phyloP scores from a whole-genome alignment of 1,140 invertebrate species.

The Drosophila truncata region DNA sequence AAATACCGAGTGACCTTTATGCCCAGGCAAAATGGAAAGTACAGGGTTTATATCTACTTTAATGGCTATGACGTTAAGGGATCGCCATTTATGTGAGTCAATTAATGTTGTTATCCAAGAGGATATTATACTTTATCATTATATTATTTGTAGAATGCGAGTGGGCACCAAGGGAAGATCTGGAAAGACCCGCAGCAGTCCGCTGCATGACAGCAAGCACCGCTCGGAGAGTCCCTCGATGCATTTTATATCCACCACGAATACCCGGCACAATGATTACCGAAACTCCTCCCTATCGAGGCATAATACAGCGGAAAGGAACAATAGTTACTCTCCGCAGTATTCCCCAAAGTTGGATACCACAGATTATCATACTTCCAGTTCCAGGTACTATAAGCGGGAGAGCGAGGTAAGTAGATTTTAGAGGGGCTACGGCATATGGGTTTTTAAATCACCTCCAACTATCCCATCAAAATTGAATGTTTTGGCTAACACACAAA shows the following conservation, averaged over 20 bases:
- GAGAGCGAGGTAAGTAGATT: constrained; percentile 80
- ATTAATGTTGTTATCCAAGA: too few species aligned
- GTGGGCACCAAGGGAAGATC: constrained; percentile 89
- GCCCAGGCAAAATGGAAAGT: constrained; percentile 95
- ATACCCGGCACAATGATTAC: constrained; percentile 80
- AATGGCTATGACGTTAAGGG: constrained; percentile 98
- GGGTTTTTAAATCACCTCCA: constrained; percentile 47
- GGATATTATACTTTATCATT: not conserved
- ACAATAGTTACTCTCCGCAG: constrained; percentile 82
- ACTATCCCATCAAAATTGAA: constrained; percentile 69
- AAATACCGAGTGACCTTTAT: constrained; percentile 95
- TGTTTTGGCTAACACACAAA: constrained; percentile 69
- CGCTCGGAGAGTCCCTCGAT: constrained; percentile 84
- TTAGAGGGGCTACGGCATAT: constrained; percentile 3
- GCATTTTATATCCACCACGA: constrained; percentile 81
- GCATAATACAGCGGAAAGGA: constrained; percentile 67
- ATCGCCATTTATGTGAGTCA: constrained; percentile 91
- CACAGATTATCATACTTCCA: constrained; percentile 76
- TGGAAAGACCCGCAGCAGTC: constrained; percentile 85
- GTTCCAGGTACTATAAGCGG: constrained; percentile 82
- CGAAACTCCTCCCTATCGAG: constrained; percentile 70
- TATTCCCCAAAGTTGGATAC: constrained; percentile 79
- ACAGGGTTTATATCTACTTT: constrained; percentile 96
- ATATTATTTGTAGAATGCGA: constrained; percentile 86
- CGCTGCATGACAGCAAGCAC: constrained; percentile 81